A percentile compares a stretch with the other conserved stretches of the same genome.
phyloP scores from a whole-genome alignment of 1,140 invertebrate genomes.

The Mercenaria mercenaria region DNA sequence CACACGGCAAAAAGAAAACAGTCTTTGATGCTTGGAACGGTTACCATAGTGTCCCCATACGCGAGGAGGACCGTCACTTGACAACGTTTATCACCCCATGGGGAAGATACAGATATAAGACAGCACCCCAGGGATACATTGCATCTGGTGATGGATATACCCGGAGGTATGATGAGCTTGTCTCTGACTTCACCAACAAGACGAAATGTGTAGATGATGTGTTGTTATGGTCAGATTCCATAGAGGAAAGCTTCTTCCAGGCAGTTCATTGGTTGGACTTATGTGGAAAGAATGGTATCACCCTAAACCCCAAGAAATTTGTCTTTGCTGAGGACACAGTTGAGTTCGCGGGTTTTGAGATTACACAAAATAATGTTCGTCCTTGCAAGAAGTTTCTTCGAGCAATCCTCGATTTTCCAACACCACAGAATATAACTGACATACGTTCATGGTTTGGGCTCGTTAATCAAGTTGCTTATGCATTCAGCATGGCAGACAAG shows the following conservation, averaged over 20 bases:
- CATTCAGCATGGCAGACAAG: slow-evolving; percentile 63
- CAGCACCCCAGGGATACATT: slow-evolving; percentile 68
- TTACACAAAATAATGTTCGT: slow-evolving; percentile 58
- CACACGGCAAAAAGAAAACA: slow-evolving; percentile 50
- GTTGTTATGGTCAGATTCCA: slow-evolving; percentile 59
- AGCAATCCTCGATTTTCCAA: slow-evolving; percentile 66
- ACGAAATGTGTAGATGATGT: slow-evolving; percentile 75
- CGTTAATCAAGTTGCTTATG: slow-evolving; percentile 54
- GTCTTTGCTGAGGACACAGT: slow-evolving; percentile 68
- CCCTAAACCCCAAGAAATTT: slow-evolving; percentile 78
- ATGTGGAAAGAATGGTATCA: slow-evolving; percentile 76
- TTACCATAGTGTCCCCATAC: slow-evolving; percentile 52
- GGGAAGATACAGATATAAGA: slow-evolving; percentile 66
- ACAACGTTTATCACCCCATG: slow-evolving; percentile 68
- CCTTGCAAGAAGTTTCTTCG: slow-evolving; percentile 62
- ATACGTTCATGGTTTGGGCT: slow-evolving; percentile 71
- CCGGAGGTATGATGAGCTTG: slow-evolving; percentile 67
- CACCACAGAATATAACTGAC: slow-evolving; percentile 67
- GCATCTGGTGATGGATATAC: slow-evolving; percentile 70
- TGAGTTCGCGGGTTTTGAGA: slow-evolving; percentile 76
- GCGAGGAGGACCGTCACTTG: slow-evolving; percentile 58
- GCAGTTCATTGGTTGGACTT: slow-evolving; percentile 65
- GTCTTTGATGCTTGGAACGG: slow-evolving; percentile 66
- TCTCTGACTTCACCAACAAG: slow-evolving; percentile 66
- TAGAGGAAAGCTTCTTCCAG: slow-evolving; percentile 63